Conservation (phyloP, 2,113 vertebrate genomes). For the Theristicus caerulescens region DNA sequence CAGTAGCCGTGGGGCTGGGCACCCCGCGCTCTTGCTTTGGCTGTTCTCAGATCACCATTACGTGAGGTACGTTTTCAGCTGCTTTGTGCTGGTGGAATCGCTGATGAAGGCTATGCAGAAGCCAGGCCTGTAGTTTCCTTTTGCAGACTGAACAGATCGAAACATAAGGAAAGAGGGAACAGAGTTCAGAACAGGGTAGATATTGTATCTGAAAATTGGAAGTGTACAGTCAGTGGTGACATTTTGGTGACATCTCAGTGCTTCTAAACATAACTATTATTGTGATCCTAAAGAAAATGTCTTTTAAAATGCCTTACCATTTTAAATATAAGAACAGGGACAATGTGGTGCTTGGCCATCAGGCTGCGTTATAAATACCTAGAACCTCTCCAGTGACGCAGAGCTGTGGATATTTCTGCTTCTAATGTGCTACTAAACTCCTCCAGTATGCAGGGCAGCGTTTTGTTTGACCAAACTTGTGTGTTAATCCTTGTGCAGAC, state of each 20-base stretch:
- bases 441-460: background rate
- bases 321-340: background rate
- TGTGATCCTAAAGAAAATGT: background rate
- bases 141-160: background rate
- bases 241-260: background rate
- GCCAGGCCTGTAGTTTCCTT: background rate
- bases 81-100: background rate
- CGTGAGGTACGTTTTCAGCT: background rate
- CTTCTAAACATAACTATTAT: background rate
- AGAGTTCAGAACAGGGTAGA: background rate
- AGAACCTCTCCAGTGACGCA: background rate
- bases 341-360: background rate
- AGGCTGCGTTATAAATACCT: background rate
- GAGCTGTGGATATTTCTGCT: background rate
- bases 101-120: background rate
- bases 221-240: background rate
- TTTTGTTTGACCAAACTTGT: background rate
- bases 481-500: background rate
- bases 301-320: background rate
- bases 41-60: rapidly evolving
- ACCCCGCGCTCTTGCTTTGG: rapidly evolving
- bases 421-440: background rate
- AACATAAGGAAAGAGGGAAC: background rate
- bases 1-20: background rate
- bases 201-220: background rate